Evolutionary conservation across 2,888 invertebrate species (phyloP).

Genomic region (Apamea anceps): DNA sequence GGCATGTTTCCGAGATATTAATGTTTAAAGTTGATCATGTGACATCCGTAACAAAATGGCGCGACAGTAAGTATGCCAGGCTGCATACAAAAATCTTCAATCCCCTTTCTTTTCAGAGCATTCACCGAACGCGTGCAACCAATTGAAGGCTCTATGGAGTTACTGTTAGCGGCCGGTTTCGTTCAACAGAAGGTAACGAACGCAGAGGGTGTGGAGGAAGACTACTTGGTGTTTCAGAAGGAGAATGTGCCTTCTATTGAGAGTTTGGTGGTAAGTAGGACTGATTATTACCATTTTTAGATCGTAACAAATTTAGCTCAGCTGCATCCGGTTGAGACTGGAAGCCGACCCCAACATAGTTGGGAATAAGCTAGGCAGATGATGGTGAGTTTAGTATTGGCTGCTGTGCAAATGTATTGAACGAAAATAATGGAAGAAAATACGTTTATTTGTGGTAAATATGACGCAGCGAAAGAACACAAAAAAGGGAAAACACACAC

Average conservation of each 20-base stretch:
- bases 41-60: too few species aligned
- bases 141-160: constrained; percentile 95
- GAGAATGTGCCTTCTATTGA: constrained; percentile 90
- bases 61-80: too few species aligned
- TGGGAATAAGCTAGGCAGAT: not conserved
- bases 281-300: not conserved
- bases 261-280: constrained; percentile 86
- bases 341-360: not conserved
- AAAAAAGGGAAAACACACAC: too few species aligned
- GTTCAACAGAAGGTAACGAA: constrained; percentile 89
- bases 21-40: too few species aligned
- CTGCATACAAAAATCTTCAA: too few species aligned
- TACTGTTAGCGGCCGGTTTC: constrained; percentile 96
- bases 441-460: too few species aligned
- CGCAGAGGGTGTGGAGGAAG: constrained; percentile 89
- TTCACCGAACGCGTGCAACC: constrained; percentile 95
- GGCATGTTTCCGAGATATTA: too few species aligned
- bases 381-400: too few species aligned
- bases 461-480: too few species aligned
- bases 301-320: not conserved
- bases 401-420: too few species aligned
- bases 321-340: not conserved
- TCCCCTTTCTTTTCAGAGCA: constrained; percentile 76
- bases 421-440: too few species aligned
- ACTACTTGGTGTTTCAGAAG: constrained; percentile 92